Evolutionary conservation across 2,888 invertebrate genomes (phyloP).

Genomic region (Anodontia alba): DNA sequence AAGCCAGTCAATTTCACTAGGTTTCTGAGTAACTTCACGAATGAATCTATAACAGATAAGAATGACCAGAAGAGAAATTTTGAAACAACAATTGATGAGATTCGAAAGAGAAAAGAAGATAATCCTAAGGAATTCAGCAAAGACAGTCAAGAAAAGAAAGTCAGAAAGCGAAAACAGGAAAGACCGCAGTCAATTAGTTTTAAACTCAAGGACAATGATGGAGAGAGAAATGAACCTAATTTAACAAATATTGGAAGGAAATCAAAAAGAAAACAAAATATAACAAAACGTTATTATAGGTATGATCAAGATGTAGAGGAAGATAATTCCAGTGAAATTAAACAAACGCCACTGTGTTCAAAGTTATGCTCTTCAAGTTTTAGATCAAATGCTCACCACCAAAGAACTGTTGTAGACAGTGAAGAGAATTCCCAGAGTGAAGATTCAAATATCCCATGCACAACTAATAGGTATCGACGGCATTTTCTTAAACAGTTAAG

Average conservation of each 20-base stretch:
- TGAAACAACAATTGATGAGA: neutral
- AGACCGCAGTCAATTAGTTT: neutral
- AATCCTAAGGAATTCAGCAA: neutral
- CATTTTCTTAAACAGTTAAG: constrained; percentile 39
- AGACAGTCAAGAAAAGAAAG: neutral
- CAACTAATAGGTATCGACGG: constrained; percentile 38
- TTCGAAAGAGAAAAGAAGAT: neutral
- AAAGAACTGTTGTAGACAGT: neutral
- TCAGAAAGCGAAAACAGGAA: constrained; percentile 7
- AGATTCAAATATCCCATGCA: constrained; percentile 27
- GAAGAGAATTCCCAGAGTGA: constrained; percentile 5
- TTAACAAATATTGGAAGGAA: neutral
- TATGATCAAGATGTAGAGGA: neutral
- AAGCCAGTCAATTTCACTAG: neutral
- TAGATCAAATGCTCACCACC: neutral
- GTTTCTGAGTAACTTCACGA: neutral
- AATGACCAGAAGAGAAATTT: neutral
- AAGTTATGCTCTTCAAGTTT: constrained; percentile 14
- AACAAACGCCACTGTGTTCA: constrained; percentile 34
- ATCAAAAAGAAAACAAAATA: neutral
- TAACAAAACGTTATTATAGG: neutral
- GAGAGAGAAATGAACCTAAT: neutral
- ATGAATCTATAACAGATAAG: neutral
- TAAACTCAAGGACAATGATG: neutral
- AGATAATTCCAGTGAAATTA: constrained; percentile 7